These are phyloP conservation scores for Neoitamus cyanurus DNA, from an alignment of 2,888 invertebrate species.

Conservation along the genomic window DNA sequence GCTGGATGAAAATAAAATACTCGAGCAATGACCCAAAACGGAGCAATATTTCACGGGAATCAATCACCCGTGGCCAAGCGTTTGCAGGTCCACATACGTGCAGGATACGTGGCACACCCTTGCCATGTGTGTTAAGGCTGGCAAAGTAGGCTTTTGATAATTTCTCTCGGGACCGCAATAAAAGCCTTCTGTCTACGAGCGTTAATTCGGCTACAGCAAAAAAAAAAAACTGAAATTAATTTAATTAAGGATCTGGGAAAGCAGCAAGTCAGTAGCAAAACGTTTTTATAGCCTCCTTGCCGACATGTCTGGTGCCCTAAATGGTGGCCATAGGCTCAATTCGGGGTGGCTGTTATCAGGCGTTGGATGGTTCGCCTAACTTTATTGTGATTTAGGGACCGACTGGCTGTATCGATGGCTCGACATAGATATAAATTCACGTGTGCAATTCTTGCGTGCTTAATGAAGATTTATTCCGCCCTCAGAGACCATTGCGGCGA, in stretches of 20 bases:
- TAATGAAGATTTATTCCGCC: neutral
- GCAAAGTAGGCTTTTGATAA: neutral
- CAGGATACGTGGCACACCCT: neutral
- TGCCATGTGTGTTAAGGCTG: neutral
- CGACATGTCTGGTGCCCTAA: neutral
- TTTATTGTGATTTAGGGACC: conserved; percentile 1
- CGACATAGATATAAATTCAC: neutral
- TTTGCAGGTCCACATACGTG: neutral
- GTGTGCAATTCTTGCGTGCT: conserved; percentile 5
- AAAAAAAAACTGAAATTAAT: neutral
- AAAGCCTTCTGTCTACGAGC: neutral
- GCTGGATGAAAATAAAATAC: neutral
- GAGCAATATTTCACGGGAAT: neutral
- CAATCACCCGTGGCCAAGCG: neutral
- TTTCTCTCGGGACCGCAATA: neutral
- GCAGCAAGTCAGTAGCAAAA: neutral
- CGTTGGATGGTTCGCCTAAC: neutral
- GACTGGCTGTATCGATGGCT: neutral
- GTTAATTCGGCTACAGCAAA: neutral
- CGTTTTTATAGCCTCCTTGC: neutral
- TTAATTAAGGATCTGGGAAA: neutral
- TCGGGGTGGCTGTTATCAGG: neutral
- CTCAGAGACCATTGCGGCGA: neutral
- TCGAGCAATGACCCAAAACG: neutral
- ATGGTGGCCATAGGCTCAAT: neutral